Evolutionary conservation across 2,888 invertebrate genomes (phyloP).

Genomic region (Ptilodon capucinus): DNA sequence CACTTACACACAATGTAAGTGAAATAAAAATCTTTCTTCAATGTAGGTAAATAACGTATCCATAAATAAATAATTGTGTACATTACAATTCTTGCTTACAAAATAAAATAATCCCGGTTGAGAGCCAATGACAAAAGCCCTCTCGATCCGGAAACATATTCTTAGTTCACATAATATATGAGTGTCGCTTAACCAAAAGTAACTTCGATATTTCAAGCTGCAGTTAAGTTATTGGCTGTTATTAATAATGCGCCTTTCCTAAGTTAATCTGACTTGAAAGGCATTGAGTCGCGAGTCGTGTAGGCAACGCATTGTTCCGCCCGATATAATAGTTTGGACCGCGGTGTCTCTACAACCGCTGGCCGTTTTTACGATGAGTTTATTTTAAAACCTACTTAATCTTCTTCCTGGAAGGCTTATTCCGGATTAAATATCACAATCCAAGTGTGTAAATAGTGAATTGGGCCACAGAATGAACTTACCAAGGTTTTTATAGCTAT

Average conservation of each 20-base stretch:
- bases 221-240: conserved; percentile 78
- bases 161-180: conserved; percentile 74
- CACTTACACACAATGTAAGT: not conserved
- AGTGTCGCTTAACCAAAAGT: conserved; percentile 78
- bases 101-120: conserved; percentile 53
- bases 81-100: conserved; percentile 40
- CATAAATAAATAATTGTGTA: conserved; percentile 35
- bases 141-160: conserved; percentile 77
- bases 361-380: not conserved
- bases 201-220: conserved; percentile 77
- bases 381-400: conserved; percentile 1
- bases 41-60: conserved; percentile 27
- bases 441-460: not conserved
- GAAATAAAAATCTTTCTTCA: conserved; percentile 20
- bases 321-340: conserved; percentile 59
- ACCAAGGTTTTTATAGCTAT: not conserved
- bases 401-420: not conserved
- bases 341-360: conserved; percentile 14
- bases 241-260: conserved; percentile 78
- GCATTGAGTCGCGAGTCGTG: conserved; percentile 72
- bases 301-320: conserved; percentile 68
- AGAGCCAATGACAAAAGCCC: conserved; percentile 62
- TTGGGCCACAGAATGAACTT: not conserved
- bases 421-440: not conserved
- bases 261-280: conserved; percentile 81